phyloP scores from a whole-genome alignment of 1,140 invertebrate species.

The Acyrthosiphon pisum region DNA sequence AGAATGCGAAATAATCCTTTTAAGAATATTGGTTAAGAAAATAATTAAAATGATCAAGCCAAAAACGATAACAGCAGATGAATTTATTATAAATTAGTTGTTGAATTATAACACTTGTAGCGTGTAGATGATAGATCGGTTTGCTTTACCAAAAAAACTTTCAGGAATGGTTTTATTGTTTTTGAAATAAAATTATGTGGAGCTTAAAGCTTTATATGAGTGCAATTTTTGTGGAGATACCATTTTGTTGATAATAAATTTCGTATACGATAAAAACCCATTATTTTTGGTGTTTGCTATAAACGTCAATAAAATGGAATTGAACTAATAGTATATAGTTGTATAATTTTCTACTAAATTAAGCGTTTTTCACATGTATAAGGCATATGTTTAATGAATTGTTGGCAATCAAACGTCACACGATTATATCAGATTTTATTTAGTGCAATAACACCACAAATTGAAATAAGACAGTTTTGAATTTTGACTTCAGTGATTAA shows the following conservation, averaged over 20 bases:
- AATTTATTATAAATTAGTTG: background rate
- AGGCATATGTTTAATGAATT: background rate
- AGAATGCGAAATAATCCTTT: no score
- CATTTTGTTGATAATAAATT: conserved; percentile 1
- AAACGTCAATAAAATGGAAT: background rate
- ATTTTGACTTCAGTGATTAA: no score
- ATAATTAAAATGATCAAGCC: no score
- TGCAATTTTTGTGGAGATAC: background rate
- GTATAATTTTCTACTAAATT: background rate
- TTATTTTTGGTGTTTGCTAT: background rate
- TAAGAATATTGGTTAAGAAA: no score
- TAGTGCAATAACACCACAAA: no score
- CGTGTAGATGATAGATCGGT: background rate
- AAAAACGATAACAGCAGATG: background rate
- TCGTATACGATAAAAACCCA: background rate
- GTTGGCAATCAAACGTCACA: no score
- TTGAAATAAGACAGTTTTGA: no score
- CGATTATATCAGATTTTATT: no score
- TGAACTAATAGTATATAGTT: background rate
- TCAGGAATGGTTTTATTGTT: background rate
- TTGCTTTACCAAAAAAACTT: background rate
- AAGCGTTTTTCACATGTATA: background rate
- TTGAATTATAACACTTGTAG: background rate
- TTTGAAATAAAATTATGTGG: background rate
- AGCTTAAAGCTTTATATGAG: background rate